These are phyloP conservation scores for Colletes gigas DNA, from an alignment of 1,140 invertebrate species.

Conservation along the genomic window DNA sequence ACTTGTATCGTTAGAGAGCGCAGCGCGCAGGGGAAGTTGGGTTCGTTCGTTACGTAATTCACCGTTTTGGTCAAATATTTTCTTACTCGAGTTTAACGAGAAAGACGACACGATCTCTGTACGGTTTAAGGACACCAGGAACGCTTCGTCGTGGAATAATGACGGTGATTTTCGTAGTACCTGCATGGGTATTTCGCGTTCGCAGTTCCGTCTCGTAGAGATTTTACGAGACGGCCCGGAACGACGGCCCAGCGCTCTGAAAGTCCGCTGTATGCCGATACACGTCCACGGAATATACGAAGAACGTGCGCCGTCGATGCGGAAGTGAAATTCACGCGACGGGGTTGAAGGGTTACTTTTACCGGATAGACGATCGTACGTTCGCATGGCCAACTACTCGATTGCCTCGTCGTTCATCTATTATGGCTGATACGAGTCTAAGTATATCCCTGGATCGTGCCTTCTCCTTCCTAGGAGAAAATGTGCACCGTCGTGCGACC, in stretches of 20 bases:
- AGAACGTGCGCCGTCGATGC: conserved; percentile 11
- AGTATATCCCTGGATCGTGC: conserved; percentile 34
- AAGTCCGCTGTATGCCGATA: conserved; percentile 18
- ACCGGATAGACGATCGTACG: conserved; percentile 19
- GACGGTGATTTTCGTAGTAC: background rate
- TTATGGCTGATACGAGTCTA: conserved; percentile 37
- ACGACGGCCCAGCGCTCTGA: background rate
- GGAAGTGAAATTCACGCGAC: conserved; percentile 40
- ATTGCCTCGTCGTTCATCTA: conserved; percentile 34
- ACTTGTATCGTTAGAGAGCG: no score
- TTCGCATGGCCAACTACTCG: conserved; percentile 38
- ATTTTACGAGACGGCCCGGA: conserved; percentile 20
- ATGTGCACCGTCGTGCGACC: background rate
- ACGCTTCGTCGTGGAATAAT: background rate
- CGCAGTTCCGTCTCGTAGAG: conserved; percentile 5
- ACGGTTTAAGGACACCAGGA: background rate
- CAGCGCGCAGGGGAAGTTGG: no score
- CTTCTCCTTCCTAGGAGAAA: conserved; percentile 15
- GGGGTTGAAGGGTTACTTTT: conserved; percentile 19
- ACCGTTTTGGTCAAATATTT: background rate
- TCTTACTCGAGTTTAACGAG: background rate
- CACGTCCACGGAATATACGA: conserved; percentile 21
- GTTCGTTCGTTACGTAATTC: no score
- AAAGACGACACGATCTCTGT: background rate
- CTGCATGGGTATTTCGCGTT: background rate